A percentile compares a stretch with the other conserved stretches of the same genome.
These are phyloP conservation scores for Caenorhabditis briggsae DNA, from an alignment of 1,140 invertebrate genomes.

Conservation along the genomic window DNA sequence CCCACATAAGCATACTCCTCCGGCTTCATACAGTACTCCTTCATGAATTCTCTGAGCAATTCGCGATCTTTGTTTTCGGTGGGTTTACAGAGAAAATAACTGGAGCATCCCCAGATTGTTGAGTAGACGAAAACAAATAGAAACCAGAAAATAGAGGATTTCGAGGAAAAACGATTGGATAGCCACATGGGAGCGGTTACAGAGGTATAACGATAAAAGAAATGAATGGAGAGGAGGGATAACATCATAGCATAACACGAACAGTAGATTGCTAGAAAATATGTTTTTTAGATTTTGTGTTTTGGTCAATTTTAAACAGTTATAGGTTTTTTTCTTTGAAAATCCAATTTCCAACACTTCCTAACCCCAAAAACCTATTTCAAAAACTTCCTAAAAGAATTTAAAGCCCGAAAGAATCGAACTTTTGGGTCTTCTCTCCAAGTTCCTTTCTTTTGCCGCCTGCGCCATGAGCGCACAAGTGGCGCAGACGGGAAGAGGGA, in stretches of 20 bases:
- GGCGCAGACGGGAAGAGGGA: too few relatives aligned
- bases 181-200: background rate
- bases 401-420: too few relatives aligned
- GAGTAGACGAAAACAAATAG: background rate
- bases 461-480: too few relatives aligned
- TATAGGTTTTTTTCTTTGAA: too few relatives aligned
- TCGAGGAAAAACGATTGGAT: background rate
- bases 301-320: background rate
- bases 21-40: background rate
- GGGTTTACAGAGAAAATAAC: constrained; percentile 9
- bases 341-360: too few relatives aligned
- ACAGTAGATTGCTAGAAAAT: constrained; percentile 2
- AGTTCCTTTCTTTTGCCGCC: too few relatives aligned
- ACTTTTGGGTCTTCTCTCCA: too few relatives aligned
- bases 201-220: constrained; percentile 35
- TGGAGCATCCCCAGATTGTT: background rate
- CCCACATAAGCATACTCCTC: constrained; percentile 8
- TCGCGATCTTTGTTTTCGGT: constrained; percentile 20
- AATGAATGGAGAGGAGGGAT: constrained; percentile 19
- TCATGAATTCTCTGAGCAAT: background rate
- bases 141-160: background rate
- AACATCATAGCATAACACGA: constrained; percentile 12
- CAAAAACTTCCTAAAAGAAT: too few relatives aligned
- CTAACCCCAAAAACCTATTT: too few relatives aligned
- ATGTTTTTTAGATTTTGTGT: background rate